A percentile compares a stretch with the other conserved stretches of the same genome.
These are phyloP conservation scores for Esperia sulphurella DNA, from an alignment of 2,888 invertebrate genomes.

Conservation along the genomic window DNA sequence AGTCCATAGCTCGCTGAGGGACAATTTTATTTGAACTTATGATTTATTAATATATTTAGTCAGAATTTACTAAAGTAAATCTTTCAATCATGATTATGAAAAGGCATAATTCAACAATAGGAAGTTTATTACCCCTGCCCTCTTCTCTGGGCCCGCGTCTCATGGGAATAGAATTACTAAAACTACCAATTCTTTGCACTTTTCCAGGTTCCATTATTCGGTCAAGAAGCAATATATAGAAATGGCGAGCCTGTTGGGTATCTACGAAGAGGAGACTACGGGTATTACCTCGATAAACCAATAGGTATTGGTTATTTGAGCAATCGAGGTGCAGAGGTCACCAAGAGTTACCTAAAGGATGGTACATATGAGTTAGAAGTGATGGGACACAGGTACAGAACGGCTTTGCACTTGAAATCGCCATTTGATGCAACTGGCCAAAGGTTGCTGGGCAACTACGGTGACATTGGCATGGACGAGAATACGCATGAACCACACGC, in stretches of 20 bases:
- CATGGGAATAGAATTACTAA: background rate
- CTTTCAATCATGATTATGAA: too few relatives aligned
- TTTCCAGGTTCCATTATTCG: slow-evolving; percentile 85
- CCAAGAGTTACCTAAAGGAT: slow-evolving; percentile 81
- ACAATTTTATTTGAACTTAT: too few relatives aligned
- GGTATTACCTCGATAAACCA: slow-evolving; percentile 74
- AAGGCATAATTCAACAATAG: too few relatives aligned
- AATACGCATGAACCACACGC: slow-evolving; percentile 65
- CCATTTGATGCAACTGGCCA: slow-evolving; percentile 91
- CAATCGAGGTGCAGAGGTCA: slow-evolving; percentile 80
- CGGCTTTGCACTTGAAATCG: slow-evolving; percentile 83
- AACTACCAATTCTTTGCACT: background rate
- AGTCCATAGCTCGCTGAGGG: too few relatives aligned
- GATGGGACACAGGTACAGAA: slow-evolving; percentile 86
- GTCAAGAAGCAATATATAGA: slow-evolving; percentile 91
- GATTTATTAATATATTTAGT: too few relatives aligned
- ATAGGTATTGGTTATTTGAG: slow-evolving; percentile 80
- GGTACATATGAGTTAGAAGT: slow-evolving; percentile 90
- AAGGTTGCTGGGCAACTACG: slow-evolving; percentile 85
- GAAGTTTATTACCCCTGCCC: too few relatives aligned
- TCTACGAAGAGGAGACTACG: slow-evolving; percentile 90
- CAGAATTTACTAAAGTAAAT: too few relatives aligned
- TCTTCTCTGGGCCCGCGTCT: background rate
- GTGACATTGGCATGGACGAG: slow-evolving; percentile 57
- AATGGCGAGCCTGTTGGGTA: slow-evolving; percentile 88